A percentile compares a stretch with the other conserved stretches of the same genome.
Conservation (phyloP, 2,888 invertebrate genomes). For the Ypsolopha scabrella region DNA sequence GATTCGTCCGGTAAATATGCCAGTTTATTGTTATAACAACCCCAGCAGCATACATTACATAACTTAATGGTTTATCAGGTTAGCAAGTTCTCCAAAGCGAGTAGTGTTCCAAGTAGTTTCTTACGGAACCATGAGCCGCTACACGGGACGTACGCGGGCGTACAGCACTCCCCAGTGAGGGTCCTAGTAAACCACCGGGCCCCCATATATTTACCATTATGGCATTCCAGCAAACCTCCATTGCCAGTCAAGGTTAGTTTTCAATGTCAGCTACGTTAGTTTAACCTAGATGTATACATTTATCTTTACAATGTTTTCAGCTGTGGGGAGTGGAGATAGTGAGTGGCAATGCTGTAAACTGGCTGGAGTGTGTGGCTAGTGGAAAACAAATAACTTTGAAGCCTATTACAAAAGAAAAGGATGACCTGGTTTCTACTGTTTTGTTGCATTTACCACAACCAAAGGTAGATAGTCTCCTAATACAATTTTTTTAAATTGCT, state of each 20-base stretch:
- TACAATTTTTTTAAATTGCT: conserved; percentile 5
- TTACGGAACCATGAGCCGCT: conserved; percentile 60
- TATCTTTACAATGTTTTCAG: conserved; percentile 28
- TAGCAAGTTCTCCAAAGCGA: conserved; percentile 72
- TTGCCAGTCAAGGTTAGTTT: conserved; percentile 60
- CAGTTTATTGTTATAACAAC: neutral
- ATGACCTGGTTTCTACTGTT: conserved; percentile 54
- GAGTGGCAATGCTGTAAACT: conserved; percentile 66
- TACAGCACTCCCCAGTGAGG: conserved; percentile 62
- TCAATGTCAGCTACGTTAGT: conserved; percentile 3
- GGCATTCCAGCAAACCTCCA: conserved; percentile 61
- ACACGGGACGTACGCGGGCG: conserved; percentile 56
- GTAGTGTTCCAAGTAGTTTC: conserved; percentile 70
- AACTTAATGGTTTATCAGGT: conserved; percentile 45
- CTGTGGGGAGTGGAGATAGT: conserved; percentile 62
- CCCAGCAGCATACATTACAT: neutral
- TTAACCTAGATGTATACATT: conserved; percentile 6
- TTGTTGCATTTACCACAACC: conserved; percentile 51
- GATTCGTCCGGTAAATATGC: conserved; percentile 69
- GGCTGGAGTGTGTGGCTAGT: conserved; percentile 69
- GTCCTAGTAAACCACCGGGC: conserved; percentile 70
- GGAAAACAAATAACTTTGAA: conserved; percentile 58
- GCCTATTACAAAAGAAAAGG: conserved; percentile 53
- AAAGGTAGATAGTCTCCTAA: conserved; percentile 37
- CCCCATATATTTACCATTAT: conserved; percentile 63